Base-by-base conservation (phyloP, 2,113 vertebrate genomes). In the Bos indicus region DNA sequence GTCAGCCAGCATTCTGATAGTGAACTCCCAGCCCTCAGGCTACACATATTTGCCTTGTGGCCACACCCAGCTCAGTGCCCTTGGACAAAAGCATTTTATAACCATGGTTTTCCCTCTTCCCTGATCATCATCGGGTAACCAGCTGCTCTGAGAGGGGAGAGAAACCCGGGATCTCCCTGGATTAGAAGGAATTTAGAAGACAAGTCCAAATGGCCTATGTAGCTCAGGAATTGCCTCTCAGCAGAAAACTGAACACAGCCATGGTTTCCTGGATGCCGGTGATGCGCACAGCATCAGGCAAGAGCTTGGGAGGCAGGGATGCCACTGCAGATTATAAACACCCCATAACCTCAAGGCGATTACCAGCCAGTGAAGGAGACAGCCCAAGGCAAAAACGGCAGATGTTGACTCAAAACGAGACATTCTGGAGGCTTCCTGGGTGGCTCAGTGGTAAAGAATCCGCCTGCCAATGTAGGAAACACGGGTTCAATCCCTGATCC, bases 341-440 rank as follows among this genome's bases (percentile, higher is more conserved):
- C 43, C 40, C 62, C 62, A 19, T 33, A 25, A 77, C 94, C 78
- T 82, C 59, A 21, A 7, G 9, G 60, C 16, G 17, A 13, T 46
- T 6, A 1, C 43, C 6, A 25, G 9, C 90, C 78, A 43, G 54
- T 1, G n/a, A 77, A 23, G 67, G 19, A 36, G 78, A 15, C 83
- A 7, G 60, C 40, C 4, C 56, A 17, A 30, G 57, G 23, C 23
- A 1, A n/a, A n/a, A 46, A 21, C 0, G 7, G 62, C 8, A 1
- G 23, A 7, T 1, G 13, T 0, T 1, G 26, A 16, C 2, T 30
- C 28, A 19, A 7, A 12, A 5, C 0, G 8, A 1, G 14, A 19
- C 11, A 0, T 4, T 17, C 40, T 1, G 12, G 82, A 43, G 71
- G 71, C 71, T 43, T 43, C 71, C 40, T 7, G 11, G 40, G 71